Conservation (phyloP, 1,140 invertebrate genomes). For the Bombus sibiricus region DNA sequence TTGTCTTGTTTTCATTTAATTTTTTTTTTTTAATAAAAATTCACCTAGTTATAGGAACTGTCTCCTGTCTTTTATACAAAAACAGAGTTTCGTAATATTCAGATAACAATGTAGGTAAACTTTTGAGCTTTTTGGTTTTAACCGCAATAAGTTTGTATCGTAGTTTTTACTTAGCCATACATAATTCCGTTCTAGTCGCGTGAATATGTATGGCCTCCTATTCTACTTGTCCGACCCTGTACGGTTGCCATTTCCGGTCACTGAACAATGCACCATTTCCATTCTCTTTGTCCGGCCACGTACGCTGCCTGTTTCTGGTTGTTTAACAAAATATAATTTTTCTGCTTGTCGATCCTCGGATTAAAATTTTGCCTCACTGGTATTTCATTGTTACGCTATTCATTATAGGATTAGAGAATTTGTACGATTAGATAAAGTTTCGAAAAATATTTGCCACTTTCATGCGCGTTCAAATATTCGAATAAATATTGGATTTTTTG, state of each 20-base stretch:
- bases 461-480: too few relatives aligned
- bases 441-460: too few relatives aligned
- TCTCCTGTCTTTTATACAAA: not conserved
- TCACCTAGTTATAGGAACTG: too few relatives aligned
- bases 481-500: too few relatives aligned
- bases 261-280: slow-evolving; percentile 16
- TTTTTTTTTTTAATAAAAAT: too few relatives aligned
- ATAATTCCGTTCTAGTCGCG: slow-evolving; percentile 16
- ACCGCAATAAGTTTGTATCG: not conserved
- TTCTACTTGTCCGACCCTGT: slow-evolving; percentile 10
- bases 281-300: slow-evolving; percentile 8
- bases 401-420: not conserved
- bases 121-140: not conserved
- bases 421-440: too few relatives aligned
- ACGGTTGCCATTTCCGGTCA: slow-evolving; percentile 9
- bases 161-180: not conserved
- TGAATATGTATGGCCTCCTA: not conserved
- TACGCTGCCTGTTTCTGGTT: not conserved
- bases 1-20: too few relatives aligned
- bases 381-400: not conserved
- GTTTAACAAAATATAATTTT: slow-evolving; percentile 6
- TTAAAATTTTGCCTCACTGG: not conserved
- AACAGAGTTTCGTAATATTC: not conserved
- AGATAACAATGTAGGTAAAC: not conserved
- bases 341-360: not conserved